A percentile compares a stretch with the other conserved stretches of the same genome.
These are phyloP conservation scores for Sarcophilus harrisii DNA, from an alignment of 2,797 vertebrate genomes.

Conservation along the genomic window DNA sequence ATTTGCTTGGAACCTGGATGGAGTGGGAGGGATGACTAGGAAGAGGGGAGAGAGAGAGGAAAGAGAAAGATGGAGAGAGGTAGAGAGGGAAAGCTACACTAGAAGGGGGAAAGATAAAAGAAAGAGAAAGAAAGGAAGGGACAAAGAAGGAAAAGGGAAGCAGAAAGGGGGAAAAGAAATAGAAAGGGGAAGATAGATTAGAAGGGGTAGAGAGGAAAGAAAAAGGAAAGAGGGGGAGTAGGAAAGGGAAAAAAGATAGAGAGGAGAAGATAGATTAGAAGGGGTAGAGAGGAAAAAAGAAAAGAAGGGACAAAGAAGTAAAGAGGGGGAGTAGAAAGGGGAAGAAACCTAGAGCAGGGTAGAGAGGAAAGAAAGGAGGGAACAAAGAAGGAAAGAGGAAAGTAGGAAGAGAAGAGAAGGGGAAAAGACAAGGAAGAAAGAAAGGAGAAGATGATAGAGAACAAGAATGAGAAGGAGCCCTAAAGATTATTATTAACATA, in stretches of 20 bases:
- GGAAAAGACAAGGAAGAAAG: not conserved
- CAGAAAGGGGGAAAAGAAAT: not conserved
- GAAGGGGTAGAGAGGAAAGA: too few relatives aligned
- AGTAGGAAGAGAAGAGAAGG: not conserved
- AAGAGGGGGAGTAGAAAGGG: too few relatives aligned
- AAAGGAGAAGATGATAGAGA: not conserved
- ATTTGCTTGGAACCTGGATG: conserved; percentile 5
- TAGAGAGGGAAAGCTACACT: not conserved
- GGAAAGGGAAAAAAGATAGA: too few relatives aligned
- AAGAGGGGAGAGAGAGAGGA: not conserved
- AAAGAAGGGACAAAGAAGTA: too few relatives aligned
- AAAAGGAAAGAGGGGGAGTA: too few relatives aligned
- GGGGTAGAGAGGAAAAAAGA: too few relatives aligned
- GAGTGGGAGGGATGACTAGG: not conserved
- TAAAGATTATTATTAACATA: not conserved
- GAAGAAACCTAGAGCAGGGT: too few relatives aligned
- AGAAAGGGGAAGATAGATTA: too few relatives aligned
- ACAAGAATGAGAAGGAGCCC: not conserved
- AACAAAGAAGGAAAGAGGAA: too few relatives aligned
- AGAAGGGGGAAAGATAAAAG: too few relatives aligned
- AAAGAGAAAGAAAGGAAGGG: not conserved
- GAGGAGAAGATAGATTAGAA: too few relatives aligned
- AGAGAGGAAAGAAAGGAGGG: too few relatives aligned
- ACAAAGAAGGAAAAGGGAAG: not conserved
- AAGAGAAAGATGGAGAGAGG: not conserved